phyloP scores from a whole-genome alignment of 2,797 vertebrate genomes.

The Perodicticus potto region DNA sequence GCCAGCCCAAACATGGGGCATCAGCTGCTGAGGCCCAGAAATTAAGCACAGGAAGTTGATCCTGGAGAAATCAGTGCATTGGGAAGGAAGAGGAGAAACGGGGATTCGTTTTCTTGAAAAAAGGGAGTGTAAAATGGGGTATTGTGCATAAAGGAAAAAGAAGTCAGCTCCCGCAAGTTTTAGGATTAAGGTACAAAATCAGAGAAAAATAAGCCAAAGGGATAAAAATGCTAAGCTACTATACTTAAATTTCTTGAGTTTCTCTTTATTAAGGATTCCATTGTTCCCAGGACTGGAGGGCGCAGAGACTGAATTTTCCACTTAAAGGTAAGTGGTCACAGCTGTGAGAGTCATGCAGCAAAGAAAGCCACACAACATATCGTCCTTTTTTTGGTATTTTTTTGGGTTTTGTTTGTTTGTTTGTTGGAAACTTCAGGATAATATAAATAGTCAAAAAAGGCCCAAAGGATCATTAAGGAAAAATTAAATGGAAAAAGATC shows the following conservation, averaged over 20 bases:
- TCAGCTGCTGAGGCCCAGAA: constrained; percentile 21
- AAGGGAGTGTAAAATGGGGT: constrained; percentile 41
- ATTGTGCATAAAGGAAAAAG: background rate
- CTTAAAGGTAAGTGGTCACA: constrained; percentile 21
- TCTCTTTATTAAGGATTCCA: constrained; percentile 41
- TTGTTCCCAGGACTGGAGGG: background rate
- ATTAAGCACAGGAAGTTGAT: constrained; percentile 66
- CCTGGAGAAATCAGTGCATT: constrained; percentile 40
- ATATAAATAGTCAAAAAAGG: background rate
- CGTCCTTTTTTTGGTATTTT: background rate
- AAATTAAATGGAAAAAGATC: constrained; percentile 56
- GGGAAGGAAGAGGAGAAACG: constrained; percentile 54
- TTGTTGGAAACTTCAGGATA: background rate
- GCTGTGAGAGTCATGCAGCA: background rate
- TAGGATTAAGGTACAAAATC: constrained; percentile 53
- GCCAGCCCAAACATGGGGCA: constrained; percentile 18
- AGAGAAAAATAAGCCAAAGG: constrained; percentile 52
- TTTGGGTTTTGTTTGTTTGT: no score
- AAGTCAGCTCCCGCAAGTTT: background rate
- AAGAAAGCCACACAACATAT: background rate
- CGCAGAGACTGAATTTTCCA: constrained; percentile 17
- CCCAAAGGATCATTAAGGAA: background rate
- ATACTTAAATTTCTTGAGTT: background rate
- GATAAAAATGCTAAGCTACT: constrained; percentile 41
- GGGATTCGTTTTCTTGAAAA: constrained; percentile 55